Evolutionary conservation across 2,113 vertebrate genomes (phyloP).

Genomic region (Albula glossodonta): DNA sequence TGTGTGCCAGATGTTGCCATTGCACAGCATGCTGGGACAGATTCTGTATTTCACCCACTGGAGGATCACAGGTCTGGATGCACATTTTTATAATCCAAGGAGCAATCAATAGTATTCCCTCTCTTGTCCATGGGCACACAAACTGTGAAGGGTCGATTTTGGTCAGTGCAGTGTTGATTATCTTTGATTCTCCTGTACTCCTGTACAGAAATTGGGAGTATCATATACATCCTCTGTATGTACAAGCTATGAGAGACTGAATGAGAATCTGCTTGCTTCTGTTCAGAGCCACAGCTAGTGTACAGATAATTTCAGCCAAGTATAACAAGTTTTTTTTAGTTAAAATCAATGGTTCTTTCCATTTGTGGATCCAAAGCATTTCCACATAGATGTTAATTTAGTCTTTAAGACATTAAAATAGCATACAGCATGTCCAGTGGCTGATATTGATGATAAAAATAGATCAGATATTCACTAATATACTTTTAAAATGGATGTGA

Average conservation of each 20-base stretch:
- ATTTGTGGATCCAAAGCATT: neutral
- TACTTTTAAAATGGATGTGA: too few species aligned
- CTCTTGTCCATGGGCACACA: neutral
- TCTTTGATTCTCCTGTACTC: too few species aligned
- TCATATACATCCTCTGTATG: too few species aligned
- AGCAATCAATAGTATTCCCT: neutral
- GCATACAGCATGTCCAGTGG: neutral
- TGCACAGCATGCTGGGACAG: conserved; percentile 55
- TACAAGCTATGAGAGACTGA: too few species aligned
- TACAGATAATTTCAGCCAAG: neutral
- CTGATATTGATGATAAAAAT: too few species aligned
- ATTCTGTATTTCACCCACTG: conserved; percentile 43
- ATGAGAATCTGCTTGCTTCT: too few species aligned
- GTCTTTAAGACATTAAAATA: neutral
- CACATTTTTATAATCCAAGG: conserved; percentile 24
- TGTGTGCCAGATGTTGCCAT: conserved; percentile 69
- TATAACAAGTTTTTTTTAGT: neutral
- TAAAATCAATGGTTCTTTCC: neutral
- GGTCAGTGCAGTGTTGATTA: too few species aligned
- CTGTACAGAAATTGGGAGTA: too few species aligned
- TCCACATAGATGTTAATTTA: neutral
- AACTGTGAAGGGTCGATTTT: neutral
- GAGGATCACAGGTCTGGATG: conserved; percentile 25
- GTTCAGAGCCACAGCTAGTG: too few species aligned
- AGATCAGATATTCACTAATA: too few species aligned